These are phyloP conservation scores for Pelecanus crispus DNA, from an alignment of 2,113 vertebrate species.

Conservation along the genomic window DNA sequence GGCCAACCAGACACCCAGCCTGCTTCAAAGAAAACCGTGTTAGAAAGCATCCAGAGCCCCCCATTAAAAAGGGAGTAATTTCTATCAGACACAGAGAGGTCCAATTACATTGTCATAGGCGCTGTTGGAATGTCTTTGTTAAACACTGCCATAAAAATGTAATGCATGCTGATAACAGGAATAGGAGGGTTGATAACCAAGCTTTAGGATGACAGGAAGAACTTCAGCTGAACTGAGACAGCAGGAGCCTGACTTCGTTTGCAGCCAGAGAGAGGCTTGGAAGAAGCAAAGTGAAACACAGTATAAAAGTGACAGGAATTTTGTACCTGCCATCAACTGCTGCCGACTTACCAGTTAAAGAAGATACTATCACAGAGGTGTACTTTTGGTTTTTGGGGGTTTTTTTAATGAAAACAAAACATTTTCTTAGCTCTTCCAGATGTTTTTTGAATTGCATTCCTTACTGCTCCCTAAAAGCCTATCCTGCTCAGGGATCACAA, in stretches of 20 bases:
- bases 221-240: slow-evolving; percentile 1
- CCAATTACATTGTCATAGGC: not conserved
- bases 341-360: not conserved
- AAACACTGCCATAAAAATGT: not conserved
- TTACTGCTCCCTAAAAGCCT: not conserved
- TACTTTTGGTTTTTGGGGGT: not conserved
- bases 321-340: not conserved
- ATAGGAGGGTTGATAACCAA: not conserved
- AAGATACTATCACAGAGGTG: not conserved
- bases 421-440: not conserved
- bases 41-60: not conserved
- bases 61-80: not conserved
- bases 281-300: not conserved
- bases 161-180: not conserved
- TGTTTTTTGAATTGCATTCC: not conserved
- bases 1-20: not conserved
- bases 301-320: not conserved
- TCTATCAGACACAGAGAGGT: not conserved
- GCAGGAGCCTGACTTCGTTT: not conserved
- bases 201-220: not conserved
- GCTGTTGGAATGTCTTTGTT: not conserved
- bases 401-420: not conserved
- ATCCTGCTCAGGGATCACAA: not conserved
- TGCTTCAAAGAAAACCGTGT: not conserved
- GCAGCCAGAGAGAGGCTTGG: not conserved